A percentile compares a stretch with the other conserved stretches of the same genome.
Conservation (phyloP, 1,140 invertebrate species). For the Brachionus asplanchnoidis region DNA sequence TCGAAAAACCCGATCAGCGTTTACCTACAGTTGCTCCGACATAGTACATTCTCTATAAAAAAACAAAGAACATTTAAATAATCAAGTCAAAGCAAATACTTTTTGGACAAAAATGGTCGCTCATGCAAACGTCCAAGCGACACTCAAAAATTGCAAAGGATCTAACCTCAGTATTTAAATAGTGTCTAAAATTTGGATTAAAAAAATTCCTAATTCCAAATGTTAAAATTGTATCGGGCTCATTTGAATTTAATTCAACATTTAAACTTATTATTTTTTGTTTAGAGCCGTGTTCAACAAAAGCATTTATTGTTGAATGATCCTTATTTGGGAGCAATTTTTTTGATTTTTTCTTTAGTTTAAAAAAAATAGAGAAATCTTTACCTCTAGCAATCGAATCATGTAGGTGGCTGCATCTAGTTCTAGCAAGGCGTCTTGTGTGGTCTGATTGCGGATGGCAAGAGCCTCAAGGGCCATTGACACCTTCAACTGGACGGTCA, state of each 20-base stretch:
- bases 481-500: conserved; percentile 54
- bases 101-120: neutral
- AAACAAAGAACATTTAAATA: conserved; percentile 6
- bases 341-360: neutral
- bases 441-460: conserved; percentile 49
- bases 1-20: conserved; percentile 12
- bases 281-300: neutral
- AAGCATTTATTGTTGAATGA: neutral
- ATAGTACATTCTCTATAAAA: conserved; percentile 42
- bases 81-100: neutral
- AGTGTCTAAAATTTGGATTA: neutral
- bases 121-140: neutral
- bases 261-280: neutral
- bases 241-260: neutral
- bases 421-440: conserved; percentile 52
- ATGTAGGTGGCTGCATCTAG: conserved; percentile 52
- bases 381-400: conserved; percentile 54
- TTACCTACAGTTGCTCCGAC: conserved; percentile 41
- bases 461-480: conserved; percentile 55
- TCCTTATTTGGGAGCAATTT: conserved; percentile 4
- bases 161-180: neutral
- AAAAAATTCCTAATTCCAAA: neutral
- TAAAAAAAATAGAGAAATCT: neutral
- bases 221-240: neutral
- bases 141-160: neutral